phyloP scores from a whole-genome alignment of 2,113 vertebrate genomes.

The Phainopepla nitens region DNA sequence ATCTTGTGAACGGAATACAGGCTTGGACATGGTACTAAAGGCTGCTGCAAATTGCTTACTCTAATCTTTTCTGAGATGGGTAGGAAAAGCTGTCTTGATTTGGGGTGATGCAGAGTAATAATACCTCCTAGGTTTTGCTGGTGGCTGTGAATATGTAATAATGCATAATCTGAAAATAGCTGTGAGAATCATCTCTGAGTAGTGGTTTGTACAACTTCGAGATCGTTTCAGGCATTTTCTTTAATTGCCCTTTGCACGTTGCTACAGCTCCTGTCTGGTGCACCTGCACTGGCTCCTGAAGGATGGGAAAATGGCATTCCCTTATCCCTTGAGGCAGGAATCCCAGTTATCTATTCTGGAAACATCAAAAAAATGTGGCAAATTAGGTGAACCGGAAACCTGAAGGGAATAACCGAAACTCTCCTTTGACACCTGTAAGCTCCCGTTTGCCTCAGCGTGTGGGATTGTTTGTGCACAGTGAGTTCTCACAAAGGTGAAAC shows the following conservation, averaged over 20 bases:
- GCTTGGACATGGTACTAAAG: neutral
- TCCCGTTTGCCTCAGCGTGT: neutral
- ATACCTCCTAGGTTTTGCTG: neutral
- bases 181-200: constrained; percentile 27
- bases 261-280: constrained; percentile 41
- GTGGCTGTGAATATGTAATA: constrained; percentile 22
- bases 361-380: neutral
- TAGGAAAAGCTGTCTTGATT: neutral
- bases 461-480: neutral
- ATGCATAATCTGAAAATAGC: constrained; percentile 31
- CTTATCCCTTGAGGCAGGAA: constrained; percentile 49
- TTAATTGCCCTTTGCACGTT: constrained; percentile 56
- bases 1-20: neutral
- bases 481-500: neutral
- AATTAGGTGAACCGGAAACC: constrained; percentile 34
- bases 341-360: constrained; percentile 38
- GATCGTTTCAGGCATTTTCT: constrained; percentile 36
- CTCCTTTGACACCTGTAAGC: neutral
- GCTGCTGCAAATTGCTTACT: neutral
- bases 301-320: constrained; percentile 64
- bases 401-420: constrained; percentile 28
- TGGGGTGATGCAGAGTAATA: neutral
- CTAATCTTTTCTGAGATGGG: neutral
- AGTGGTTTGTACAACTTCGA: neutral
- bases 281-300: constrained; percentile 55